Percentiles rank a stretch among this genome's conserved stretches.
Conservation (phyloP, 2,888 invertebrate species). For the Xestia rhomboidea region DNA sequence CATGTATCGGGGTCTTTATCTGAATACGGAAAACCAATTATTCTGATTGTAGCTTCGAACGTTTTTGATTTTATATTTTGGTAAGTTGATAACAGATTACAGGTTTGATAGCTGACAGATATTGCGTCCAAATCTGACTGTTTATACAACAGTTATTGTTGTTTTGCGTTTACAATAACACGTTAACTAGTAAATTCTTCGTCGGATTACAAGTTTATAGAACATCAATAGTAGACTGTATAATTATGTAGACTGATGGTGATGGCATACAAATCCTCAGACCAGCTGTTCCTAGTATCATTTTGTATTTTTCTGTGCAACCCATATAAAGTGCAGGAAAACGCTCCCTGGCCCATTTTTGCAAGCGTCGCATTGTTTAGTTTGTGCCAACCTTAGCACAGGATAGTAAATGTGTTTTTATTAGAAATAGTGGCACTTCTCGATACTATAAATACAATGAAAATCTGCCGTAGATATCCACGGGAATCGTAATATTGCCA, state of each 20-base stretch:
- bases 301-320: conserved; percentile 33
- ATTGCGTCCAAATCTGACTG: conserved; percentile 7
- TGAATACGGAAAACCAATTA: conserved; percentile 20
- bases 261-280: not conserved
- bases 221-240: not conserved
- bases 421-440: conserved; percentile 21
- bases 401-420: not conserved
- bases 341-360: conserved; percentile 35
- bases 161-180: conserved; percentile 3
- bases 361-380: conserved; percentile 4
- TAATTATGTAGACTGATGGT: not conserved
- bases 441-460: not conserved
- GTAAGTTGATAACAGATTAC: not conserved
- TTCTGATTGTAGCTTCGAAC: conserved; percentile 1
- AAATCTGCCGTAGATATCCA: not conserved
- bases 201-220: not conserved
- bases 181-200: not conserved
- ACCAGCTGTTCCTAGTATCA: not conserved
- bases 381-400: conserved; percentile 24
- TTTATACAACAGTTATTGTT: conserved; percentile 1
- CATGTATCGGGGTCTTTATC: not conserved
- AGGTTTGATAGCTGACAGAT: not conserved
- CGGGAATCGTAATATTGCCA: not conserved
- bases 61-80: not conserved
- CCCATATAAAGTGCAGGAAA: conserved; percentile 33